Conservation (phyloP, 2,888 invertebrate species). For the Petrolisthes cinctipes region DNA sequence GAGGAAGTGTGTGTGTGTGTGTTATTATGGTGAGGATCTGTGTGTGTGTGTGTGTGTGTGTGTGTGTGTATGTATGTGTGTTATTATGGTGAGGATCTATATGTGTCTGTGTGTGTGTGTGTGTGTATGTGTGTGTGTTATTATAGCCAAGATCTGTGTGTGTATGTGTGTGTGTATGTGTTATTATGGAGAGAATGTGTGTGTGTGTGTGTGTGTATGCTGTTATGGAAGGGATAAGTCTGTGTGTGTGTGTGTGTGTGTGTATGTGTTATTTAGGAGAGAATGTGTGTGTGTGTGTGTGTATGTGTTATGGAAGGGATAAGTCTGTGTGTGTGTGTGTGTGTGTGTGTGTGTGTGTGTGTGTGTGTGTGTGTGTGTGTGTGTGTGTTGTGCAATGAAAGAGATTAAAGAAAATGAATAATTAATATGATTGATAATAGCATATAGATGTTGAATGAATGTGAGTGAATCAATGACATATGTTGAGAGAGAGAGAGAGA, state of each 20-base stretch:
- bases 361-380: neutral
- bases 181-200: too few relatives aligned
- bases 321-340: constrained; percentile 11
- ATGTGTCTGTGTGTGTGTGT: neutral
- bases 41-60: neutral
- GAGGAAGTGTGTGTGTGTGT: neutral
- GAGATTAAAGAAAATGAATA: too few relatives aligned
- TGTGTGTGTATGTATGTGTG: constrained; percentile 11
- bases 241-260: constrained; percentile 7
- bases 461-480: too few relatives aligned
- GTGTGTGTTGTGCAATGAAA: too few relatives aligned
- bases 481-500: too few relatives aligned
- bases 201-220: too few relatives aligned
- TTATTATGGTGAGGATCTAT: neutral
- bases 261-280: neutral
- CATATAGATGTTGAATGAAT: too few relatives aligned
- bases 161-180: neutral
- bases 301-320: too few relatives aligned
- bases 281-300: neutral
- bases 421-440: too few relatives aligned
- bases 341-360: constrained; percentile 4
- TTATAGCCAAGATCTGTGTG: neutral
- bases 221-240: too few relatives aligned
- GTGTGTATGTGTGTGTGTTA: constrained; percentile 9
- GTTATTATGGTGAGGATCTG: too few relatives aligned